phyloP scores from a whole-genome alignment of 2,113 vertebrate species.

The Lophotis ruficrista region DNA sequence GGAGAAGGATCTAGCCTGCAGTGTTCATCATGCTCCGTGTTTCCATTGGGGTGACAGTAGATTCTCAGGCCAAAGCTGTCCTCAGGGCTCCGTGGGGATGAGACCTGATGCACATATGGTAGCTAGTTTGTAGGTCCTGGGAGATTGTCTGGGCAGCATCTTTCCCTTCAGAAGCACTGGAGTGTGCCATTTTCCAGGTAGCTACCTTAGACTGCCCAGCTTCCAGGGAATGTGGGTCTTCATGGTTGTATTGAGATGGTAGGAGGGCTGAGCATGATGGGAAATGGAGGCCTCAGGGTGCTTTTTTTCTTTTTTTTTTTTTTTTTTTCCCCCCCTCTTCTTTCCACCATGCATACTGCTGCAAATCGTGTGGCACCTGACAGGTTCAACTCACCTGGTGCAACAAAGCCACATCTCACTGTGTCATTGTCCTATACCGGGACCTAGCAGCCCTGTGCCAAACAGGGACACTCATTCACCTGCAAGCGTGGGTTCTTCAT shows the following conservation, averaged over 20 bases:
- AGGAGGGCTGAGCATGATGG: not conserved
- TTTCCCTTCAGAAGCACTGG: not conserved
- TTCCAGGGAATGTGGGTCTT: not conserved
- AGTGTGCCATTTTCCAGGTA: not conserved
- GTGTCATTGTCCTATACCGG: not conserved
- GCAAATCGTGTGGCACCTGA: not conserved
- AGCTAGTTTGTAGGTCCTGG: not conserved
- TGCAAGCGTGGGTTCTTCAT: no score
- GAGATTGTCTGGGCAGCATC: not conserved
- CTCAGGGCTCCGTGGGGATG: not conserved
- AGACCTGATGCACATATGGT: not conserved
- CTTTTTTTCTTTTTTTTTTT: not conserved
- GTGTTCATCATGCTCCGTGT: fast-evolving
- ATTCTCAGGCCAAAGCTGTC: not conserved
- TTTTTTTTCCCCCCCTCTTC: not conserved
- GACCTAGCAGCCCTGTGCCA: not conserved
- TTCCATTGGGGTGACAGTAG: not conserved
- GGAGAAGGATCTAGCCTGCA: not conserved
- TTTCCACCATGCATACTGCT: not conserved
- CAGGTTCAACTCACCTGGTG: not conserved
- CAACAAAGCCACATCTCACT: not conserved
- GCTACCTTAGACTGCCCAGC: not conserved
- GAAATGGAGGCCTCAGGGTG: not conserved
- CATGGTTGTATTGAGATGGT: not conserved
- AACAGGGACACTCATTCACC: not conserved